Conservation (phyloP, 2,888 invertebrate genomes). For the Andrena minutula region DNA sequence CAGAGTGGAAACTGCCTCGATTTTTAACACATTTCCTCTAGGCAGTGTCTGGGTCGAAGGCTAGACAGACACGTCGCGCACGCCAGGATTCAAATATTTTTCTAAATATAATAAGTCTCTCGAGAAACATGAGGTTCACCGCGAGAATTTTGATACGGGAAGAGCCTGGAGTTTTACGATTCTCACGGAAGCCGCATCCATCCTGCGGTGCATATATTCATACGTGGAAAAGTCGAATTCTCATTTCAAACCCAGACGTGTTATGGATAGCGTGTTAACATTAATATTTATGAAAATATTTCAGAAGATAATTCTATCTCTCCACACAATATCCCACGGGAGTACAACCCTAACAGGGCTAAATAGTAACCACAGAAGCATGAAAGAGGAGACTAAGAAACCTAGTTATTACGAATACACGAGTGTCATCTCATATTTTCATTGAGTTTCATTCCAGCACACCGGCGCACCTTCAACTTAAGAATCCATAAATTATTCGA, state of each 20-base stretch:
- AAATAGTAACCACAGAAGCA: no score
- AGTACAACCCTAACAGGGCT: no score
- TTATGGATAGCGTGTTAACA: conserved; percentile 7
- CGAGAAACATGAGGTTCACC: conserved; percentile 52
- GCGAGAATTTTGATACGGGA: conserved; percentile 43
- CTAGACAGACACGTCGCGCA: conserved; percentile 9
- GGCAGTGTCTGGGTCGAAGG: background rate
- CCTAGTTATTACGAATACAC: no score
- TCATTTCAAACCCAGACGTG: conserved; percentile 22
- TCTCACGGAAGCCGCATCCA: conserved; percentile 47
- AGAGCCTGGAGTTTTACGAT: conserved; percentile 44
- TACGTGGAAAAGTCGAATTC: conserved; percentile 36
- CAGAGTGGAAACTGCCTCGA: background rate
- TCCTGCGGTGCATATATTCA: conserved; percentile 24
- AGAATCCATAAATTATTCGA: no score
- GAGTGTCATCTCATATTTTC: no score
- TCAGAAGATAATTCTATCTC: background rate
- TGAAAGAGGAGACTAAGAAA: no score
- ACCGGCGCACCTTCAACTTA: no score
- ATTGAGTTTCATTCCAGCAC: no score
- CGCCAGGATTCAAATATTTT: conserved; percentile 43
- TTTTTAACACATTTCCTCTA: conserved; percentile 14
- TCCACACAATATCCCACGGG: background rate
- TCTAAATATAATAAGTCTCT: conserved; percentile 56
- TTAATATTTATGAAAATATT: conserved; percentile 43